Conservation (phyloP, 2,797 vertebrate genomes). For the Scolopax bukidnonensis region DNA sequence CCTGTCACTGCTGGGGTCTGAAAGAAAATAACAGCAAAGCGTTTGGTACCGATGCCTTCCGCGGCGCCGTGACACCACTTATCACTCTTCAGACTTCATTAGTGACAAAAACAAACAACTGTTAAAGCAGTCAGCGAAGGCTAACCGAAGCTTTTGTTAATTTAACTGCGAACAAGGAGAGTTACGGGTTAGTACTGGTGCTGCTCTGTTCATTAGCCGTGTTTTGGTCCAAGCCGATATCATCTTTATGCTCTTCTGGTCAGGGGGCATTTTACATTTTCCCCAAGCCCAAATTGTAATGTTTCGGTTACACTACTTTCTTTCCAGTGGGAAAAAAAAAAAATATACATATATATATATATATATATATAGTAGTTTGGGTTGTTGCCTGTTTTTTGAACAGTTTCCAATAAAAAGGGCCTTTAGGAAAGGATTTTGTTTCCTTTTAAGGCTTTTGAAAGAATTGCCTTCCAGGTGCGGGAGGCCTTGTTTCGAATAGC, state of each 20-base stretch:
- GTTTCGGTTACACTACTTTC: not conserved
- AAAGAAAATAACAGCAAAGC: slow-evolving; percentile 81
- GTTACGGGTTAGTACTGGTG: slow-evolving; percentile 66
- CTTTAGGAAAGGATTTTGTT: not conserved
- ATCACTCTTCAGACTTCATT: slow-evolving; percentile 72
- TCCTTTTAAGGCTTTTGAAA: slow-evolving; percentile 27
- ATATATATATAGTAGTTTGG: not conserved
- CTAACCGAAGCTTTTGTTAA: slow-evolving; percentile 75
- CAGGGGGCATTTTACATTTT: slow-evolving; percentile 37
- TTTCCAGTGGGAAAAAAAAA: not conserved
- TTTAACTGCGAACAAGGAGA: slow-evolving; percentile 53
- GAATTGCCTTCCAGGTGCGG: slow-evolving; percentile 41
- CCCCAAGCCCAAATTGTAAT: slow-evolving; percentile 22
- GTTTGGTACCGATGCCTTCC: slow-evolving; percentile 71
- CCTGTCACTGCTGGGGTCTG: slow-evolving; percentile 90
- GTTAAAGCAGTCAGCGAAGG: slow-evolving; percentile 74
- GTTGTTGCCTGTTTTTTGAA: slow-evolving; percentile 4
- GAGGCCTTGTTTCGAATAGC: slow-evolving; percentile 20
- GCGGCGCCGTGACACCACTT: slow-evolving; percentile 45
- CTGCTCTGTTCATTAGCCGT: slow-evolving; percentile 37
- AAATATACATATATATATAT: not conserved
- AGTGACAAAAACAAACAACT: slow-evolving; percentile 79
- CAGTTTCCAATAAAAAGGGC: slow-evolving; percentile 34
- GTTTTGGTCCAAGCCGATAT: slow-evolving; percentile 40
- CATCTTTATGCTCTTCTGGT: slow-evolving; percentile 40